Percentiles rank a stretch among this genome's conserved stretches.
These are phyloP conservation scores for Octodonta nipae DNA, from an alignment of 2,888 invertebrate genomes.

Conservation along the genomic window DNA sequence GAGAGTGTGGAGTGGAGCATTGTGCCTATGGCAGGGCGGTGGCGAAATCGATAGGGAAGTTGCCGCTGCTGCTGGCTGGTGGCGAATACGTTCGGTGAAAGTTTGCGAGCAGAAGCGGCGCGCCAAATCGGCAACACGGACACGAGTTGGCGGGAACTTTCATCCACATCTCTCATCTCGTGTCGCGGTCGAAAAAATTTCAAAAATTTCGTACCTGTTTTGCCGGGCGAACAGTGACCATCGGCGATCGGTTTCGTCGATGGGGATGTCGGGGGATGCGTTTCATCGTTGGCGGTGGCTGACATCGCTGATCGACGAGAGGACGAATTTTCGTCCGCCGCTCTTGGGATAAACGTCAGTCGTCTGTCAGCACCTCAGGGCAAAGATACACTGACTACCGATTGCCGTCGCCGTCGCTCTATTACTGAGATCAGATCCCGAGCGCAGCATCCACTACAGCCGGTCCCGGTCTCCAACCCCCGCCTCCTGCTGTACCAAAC, in stretches of 20 bases:
- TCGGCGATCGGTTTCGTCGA: conserved; percentile 30
- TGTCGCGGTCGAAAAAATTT: conserved; percentile 6
- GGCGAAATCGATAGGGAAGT: conserved; percentile 1
- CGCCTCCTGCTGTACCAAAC: conserved; percentile 17
- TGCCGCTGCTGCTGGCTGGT: conserved; percentile 1
- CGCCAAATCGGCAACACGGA: conserved; percentile 5
- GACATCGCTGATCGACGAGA: conserved; percentile 28
- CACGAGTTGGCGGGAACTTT: conserved; percentile 10
- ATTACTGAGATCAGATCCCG: conserved; percentile 26
- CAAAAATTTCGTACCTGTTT: conserved; percentile 25
- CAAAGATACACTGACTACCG: conserved; percentile 21
- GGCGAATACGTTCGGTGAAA: background rate
- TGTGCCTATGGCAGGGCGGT: conserved; percentile 1
- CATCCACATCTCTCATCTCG: conserved; percentile 1
- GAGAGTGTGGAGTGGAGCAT: too few relatives aligned
- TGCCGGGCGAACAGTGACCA: conserved; percentile 34
- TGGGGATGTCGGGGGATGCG: conserved; percentile 24
- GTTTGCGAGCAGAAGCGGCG: conserved; percentile 7
- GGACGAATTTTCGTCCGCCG: too few relatives aligned
- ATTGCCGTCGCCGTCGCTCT: conserved; percentile 24
- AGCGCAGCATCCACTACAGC: conserved; percentile 40
- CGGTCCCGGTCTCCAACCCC: conserved; percentile 19
- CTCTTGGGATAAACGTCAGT: too few relatives aligned
- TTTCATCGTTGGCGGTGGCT: conserved; percentile 31
- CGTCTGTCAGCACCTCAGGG: conserved; percentile 29